Base-by-base conservation (phyloP, 2,888 invertebrate species). In the Tanytarsus gracilentus region DNA sequence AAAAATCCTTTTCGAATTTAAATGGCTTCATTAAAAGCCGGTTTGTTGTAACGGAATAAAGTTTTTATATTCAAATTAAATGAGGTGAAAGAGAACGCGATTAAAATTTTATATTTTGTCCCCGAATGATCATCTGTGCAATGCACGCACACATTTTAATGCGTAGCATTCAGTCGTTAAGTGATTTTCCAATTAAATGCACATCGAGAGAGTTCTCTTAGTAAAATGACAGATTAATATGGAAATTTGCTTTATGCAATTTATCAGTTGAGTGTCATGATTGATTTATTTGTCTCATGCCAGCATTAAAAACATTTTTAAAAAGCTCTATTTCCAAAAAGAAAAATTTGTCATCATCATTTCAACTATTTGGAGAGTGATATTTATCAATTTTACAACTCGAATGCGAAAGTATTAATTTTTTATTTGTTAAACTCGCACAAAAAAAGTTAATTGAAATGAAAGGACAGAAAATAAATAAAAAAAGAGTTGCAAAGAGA, bases 211-310 rank as follows among this genome's bases (percentile, higher is more conserved):
- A 44, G 23, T 44, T 44, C 33, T 11, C 9, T 33, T 33, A 33
- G n/a, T n/a, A n/a, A n/a, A n/a, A n/a, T 58, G 58, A 39, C 58
- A 58, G 58, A 58, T 58, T 58, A 58, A 58, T 58, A 48, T 58
- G 11, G 39, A n/a, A n/a, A n/a, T n/a, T n/a, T n/a, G n/a, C n/a
- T n/a, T n/a, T n/a, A n/a, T n/a, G n/a, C n/a, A n/a, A n/a, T n/a
- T n/a, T n/a, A n/a, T n/a, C n/a, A n/a, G n/a, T n/a, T n/a, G n/a
- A n/a, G n/a, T n/a, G n/a, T n/a, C n/a, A n/a, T n/a, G n/a, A n/a
- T n/a, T n/a, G n/a, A n/a, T n/a, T n/a, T n/a, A n/a, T n/a, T n/a
- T n/a, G n/a, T n/a, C n/a, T n/a, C n/a, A n/a, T n/a, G n/a, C n/a
- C n/a, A n/a, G n/a, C n/a, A n/a, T n/a, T n/a, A n/a, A n/a, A n/a